Evolutionary conservation across 2,113 vertebrate genomes (phyloP), one percentile per base, ranked within the genome.

Genomic region (Otolemur garnettii): DNA sequence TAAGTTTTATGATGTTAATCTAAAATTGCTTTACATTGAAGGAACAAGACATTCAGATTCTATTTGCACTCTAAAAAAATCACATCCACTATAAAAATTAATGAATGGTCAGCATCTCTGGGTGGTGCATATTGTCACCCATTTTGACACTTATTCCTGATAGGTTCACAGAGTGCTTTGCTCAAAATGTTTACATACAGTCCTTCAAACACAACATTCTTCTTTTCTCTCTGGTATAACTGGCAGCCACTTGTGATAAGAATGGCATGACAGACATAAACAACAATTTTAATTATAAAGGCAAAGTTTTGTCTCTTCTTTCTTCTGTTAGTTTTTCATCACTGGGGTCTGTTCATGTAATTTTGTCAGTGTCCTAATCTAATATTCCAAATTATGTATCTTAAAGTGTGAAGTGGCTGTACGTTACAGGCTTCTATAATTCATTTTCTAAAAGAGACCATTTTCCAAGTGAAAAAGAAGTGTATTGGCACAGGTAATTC

Each of bases 101-200:
- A 50, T 57, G 66, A 87, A 28, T 21, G 22, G 74, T 86, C 1
- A 66, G 55, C 42, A 93, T 24, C 74, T 71, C 53, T 60, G n/a
- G 79, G 35, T 64, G 71, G 26, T 64, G 26, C 55, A 87, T 15
- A 35, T 1, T 42, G 35, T 5, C 72, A 85, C 71, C 82, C 95
- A 8, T 88, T 94, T 90, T 38, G 77, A 96, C 15, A 57, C 69
- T 45, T 93, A 71, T 0, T 91, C 21, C 64, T 89, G 66, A 22
- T 77, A 66, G 87, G 53, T 88, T 69, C n/a, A 87, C 55, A 93
- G 82, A 93, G 53, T 17, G 4, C 21, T 95, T 59, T 86, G 19
- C 17, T 92, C 68, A 78, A 92, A 96, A 60, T 71, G 24, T 59
- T 93, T 79, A 64, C 24, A 95, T 93, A 57, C 28, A 80, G 4